phyloP scores from a whole-genome alignment of 2,797 vertebrate genomes.

The Hyperoplus immaculatus region DNA sequence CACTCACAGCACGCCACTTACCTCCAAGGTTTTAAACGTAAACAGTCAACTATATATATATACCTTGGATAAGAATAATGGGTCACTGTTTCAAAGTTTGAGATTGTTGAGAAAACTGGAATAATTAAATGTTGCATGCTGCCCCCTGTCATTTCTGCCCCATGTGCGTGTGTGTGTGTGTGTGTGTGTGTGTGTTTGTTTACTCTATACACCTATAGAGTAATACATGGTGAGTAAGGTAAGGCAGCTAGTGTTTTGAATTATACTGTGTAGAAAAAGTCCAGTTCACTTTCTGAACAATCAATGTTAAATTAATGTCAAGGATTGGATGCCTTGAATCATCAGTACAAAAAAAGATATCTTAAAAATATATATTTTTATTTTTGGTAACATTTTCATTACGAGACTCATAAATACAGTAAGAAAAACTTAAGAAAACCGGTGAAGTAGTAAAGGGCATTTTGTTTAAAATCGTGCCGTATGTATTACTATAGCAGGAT shows the following conservation, averaged over 20 bases:
- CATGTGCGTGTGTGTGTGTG: constrained; percentile 33
- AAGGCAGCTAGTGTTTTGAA: not conserved
- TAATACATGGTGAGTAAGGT: constrained; percentile 14
- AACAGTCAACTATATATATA: constrained; percentile 49
- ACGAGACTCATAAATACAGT: not conserved
- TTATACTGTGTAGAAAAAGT: not conserved
- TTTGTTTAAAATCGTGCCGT: not conserved
- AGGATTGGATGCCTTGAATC: not conserved
- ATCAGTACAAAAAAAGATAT: not conserved
- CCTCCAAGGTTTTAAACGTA: constrained; percentile 39
- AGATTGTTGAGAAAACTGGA: constrained; percentile 39
- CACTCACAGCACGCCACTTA: constrained; percentile 48
- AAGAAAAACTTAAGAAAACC: not conserved
- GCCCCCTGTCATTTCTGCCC: constrained; percentile 47
- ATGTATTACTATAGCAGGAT: not conserved
- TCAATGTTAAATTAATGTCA: not conserved
- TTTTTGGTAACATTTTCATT: not conserved
- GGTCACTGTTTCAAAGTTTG: constrained; percentile 44
- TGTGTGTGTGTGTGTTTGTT: constrained; percentile 20
- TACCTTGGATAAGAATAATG: constrained; percentile 44
- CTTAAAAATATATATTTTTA: not conserved
- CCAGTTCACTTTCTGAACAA: constrained; percentile 5
- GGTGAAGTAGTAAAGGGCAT: not conserved
- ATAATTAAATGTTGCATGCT: constrained; percentile 41
- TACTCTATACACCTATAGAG: constrained; percentile 18